These are phyloP conservation scores for Macrotus californicus DNA, from an alignment of 2,113 vertebrate genomes.

Conservation along the genomic window DNA sequence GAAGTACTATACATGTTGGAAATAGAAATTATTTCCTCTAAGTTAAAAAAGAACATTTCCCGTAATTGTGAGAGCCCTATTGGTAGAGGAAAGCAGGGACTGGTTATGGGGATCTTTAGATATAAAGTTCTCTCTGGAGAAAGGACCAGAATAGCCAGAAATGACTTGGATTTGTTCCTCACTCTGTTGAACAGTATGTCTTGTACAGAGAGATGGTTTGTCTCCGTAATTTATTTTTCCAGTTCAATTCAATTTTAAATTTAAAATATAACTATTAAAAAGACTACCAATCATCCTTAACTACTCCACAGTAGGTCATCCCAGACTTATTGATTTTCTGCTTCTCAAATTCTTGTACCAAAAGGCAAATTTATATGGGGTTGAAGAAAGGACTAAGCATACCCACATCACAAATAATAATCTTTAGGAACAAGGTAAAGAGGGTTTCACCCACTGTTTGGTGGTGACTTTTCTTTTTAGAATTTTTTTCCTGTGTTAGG, in stretches of 20 bases:
- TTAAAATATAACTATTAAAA: slow-evolving; percentile 2
- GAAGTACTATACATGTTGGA: not conserved
- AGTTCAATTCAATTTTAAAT: slow-evolving; percentile 26
- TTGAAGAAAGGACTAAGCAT: not conserved
- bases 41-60: not conserved
- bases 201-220: not conserved
- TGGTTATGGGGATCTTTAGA: not conserved
- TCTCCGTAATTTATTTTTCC: slow-evolving; percentile 10
- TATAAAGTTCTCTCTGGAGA: not conserved
- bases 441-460: not conserved
- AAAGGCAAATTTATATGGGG: not conserved
- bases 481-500: not conserved
- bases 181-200: not conserved
- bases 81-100: not conserved
- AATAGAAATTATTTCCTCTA: not conserved
- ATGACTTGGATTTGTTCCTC: not conserved
- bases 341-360: not conserved
- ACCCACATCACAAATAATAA: not conserved
- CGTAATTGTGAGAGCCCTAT: not conserved
- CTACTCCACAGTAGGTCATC: not conserved
- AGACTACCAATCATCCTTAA: not conserved
- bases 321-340: slow-evolving; percentile 11
- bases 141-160: not conserved
- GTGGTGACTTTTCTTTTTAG: not conserved
- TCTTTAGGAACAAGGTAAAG: not conserved